Percentiles rank a stretch among this genome's conserved stretches.
Conservation (phyloP, 2,113 vertebrate species). For the Athene cunicularia region DNA sequence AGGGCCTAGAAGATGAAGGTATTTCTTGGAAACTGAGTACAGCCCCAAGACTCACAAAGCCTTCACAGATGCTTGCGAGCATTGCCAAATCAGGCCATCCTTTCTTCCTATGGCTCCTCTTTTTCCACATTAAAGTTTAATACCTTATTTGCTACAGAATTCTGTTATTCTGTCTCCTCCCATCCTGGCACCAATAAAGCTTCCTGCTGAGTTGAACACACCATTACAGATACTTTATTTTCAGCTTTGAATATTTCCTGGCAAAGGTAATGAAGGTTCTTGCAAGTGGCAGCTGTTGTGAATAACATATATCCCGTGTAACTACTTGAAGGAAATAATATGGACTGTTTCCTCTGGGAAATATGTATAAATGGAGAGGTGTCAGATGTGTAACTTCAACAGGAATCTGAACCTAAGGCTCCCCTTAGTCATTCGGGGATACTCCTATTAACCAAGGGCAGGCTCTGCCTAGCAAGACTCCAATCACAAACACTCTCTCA, state of each 20-base stretch:
- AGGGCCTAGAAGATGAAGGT: neutral
- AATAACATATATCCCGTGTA: neutral
- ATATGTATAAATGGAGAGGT: neutral
- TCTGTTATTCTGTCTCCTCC: neutral
- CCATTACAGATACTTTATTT: neutral
- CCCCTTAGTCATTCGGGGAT: neutral
- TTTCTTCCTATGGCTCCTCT: neutral
- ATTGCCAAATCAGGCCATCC: neutral
- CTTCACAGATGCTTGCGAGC: neutral
- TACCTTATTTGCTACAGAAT: neutral
- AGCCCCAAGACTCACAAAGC: neutral
- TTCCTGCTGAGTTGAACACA: constrained; percentile 6
- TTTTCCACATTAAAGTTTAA: neutral
- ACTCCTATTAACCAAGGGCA: neutral
- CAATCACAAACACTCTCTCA: neutral
- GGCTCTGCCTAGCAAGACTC: neutral
- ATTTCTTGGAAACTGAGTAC: neutral
- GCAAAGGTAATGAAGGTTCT: neutral
- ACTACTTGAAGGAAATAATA: neutral
- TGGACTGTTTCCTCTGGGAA: neutral
- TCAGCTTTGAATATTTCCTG: neutral
- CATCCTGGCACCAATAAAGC: neutral
- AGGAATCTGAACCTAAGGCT: neutral
- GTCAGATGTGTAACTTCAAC: neutral
- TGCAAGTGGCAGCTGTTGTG: neutral